Evolutionary conservation across 2,888 invertebrate genomes (phyloP).

Genomic region (Idaea biselata): DNA sequence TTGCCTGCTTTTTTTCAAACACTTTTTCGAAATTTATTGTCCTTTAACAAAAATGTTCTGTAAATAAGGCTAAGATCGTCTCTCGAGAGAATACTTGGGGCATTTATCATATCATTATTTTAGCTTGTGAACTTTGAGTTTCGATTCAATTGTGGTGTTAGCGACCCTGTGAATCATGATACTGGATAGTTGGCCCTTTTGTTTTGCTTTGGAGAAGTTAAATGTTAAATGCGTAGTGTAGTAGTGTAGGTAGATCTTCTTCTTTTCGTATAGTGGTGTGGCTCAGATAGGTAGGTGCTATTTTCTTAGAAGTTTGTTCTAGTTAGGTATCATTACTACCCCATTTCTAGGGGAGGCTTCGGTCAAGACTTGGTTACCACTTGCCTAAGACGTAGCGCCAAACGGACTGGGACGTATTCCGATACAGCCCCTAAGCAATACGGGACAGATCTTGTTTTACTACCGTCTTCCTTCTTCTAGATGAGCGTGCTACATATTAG

Average conservation of each 20-base stretch:
- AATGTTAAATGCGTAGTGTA: no score
- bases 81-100: conserved; percentile 20
- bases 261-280: no score
- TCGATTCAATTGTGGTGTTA: conserved; percentile 11
- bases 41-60: conserved; percentile 29
- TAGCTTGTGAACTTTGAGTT: conserved; percentile 21
- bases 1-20: conserved; percentile 40
- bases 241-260: no score
- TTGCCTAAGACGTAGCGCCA: no score
- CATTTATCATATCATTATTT: conserved; percentile 25
- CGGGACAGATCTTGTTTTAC: no score
- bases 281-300: no score
- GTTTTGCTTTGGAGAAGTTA: not conserved
- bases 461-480: no score
- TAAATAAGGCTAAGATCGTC: conserved; percentile 27
- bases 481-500: no score
- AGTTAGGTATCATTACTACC: not conserved
- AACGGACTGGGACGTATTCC: no score
- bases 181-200: not conserved
- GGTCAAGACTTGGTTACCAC: no score
- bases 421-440: no score
- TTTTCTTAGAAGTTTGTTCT: not conserved
- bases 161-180: not conserved
- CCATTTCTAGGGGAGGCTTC: no score
- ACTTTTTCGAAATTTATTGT: conserved; percentile 27